These are phyloP conservation scores for Corapipo altera DNA, from an alignment of 2,113 vertebrate species.

Conservation along the genomic window DNA sequence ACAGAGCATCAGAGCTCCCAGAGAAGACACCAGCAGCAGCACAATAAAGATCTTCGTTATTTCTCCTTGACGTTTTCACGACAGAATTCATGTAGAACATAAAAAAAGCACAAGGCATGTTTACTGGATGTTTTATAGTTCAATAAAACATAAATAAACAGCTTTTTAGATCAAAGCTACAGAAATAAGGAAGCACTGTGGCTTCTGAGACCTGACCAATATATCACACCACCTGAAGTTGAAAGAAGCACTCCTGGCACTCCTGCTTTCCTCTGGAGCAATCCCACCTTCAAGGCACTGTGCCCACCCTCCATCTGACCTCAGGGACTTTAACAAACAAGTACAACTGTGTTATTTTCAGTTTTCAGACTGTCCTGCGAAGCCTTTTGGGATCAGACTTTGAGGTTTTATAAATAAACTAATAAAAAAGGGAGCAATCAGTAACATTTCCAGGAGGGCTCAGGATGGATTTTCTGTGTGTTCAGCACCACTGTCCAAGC, in stretches of 20 bases:
- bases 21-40: constrained; percentile 46
- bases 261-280: neutral
- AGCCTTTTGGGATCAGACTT: neutral
- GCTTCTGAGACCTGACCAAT: constrained; percentile 64
- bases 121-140: constrained; percentile 67
- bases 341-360: neutral
- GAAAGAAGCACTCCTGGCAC: neutral
- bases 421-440: neutral
- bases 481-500: neutral
- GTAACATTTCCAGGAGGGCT: neutral
- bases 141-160: constrained; percentile 77
- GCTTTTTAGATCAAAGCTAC: constrained; percentile 74
- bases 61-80: neutral
- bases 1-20: neutral
- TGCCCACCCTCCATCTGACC: neutral
- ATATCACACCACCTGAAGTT: neutral
- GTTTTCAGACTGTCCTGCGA: neutral
- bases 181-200: constrained; percentile 49
- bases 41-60: constrained; percentile 13
- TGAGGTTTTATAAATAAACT: neutral
- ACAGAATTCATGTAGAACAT: constrained; percentile 47
- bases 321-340: neutral
- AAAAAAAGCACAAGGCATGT: constrained; percentile 54
- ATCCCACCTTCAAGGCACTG: neutral
- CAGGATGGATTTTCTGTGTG: rapidly evolving